A percentile compares a stretch with the other conserved stretches of the same genome.
phyloP scores from a whole-genome alignment of 2,113 vertebrate genomes.

The Petrocephalus zakoni region DNA sequence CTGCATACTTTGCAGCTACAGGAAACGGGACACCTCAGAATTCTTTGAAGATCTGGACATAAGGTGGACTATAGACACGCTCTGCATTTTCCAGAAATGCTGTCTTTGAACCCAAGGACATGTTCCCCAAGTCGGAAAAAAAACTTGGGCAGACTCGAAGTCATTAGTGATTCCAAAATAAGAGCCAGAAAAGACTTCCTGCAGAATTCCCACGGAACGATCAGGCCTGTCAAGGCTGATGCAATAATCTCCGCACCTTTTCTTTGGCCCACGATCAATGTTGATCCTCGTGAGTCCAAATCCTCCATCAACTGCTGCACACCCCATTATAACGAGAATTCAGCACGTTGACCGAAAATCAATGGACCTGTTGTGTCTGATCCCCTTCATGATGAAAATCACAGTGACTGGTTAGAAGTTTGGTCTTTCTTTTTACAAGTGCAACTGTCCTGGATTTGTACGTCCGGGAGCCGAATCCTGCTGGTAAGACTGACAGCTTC shows the following conservation, averaged over 20 bases:
- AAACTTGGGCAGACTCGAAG: neutral
- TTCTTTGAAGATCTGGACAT: neutral
- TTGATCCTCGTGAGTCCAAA: neutral
- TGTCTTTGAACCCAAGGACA: neutral
- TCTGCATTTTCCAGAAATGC: neutral
- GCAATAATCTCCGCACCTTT: neutral
- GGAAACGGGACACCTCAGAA: neutral
- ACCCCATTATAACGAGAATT: no score
- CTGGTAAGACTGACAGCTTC: neutral
- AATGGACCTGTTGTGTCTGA: neutral
- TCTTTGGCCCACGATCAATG: neutral
- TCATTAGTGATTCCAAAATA: neutral
- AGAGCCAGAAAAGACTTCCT: neutral
- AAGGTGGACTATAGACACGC: neutral
- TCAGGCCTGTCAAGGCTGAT: neutral
- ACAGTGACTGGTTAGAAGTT: neutral
- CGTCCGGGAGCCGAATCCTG: neutral
- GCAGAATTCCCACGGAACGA: neutral
- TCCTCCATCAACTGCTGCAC: neutral
- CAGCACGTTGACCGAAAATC: neutral
- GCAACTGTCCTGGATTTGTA: neutral
- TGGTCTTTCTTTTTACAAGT: neutral
- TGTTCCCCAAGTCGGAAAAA: neutral
- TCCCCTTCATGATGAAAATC: neutral
- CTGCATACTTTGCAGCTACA: neutral